Conservation (phyloP, 1,140 invertebrate species). For the Brachionus rubens region DNA sequence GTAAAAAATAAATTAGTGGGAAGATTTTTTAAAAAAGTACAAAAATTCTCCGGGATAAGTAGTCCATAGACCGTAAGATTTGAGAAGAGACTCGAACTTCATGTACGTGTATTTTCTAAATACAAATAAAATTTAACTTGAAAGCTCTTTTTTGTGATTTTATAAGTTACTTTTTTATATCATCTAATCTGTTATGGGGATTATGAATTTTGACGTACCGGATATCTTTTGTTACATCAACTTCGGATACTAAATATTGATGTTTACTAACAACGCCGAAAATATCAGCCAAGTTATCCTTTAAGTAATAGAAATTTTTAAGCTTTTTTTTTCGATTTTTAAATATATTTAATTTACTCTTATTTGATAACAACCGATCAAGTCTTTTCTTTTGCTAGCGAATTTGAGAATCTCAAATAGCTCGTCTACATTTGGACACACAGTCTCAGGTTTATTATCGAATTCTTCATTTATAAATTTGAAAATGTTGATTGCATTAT, state of each 20-base stretch:
- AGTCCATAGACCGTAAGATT: constrained; percentile 14
- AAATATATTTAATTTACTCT: not conserved
- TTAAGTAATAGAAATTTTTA: not conserved
- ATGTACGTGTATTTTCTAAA: not conserved
- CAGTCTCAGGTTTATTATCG: not conserved
- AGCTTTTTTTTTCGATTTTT: not conserved
- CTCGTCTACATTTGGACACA: not conserved
- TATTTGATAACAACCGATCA: constrained; percentile 14
- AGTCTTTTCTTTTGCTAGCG: constrained; percentile 6
- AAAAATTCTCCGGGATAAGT: constrained; percentile 44
- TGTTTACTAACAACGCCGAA: constrained; percentile 14
- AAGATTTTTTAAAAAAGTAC: too few relatives aligned
- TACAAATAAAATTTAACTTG: not conserved
- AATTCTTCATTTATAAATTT: constrained; percentile 19
- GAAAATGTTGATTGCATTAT: not conserved
- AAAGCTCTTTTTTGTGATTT: not conserved
- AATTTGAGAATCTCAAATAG: constrained; percentile 32
- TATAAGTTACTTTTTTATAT: constrained; percentile 15
- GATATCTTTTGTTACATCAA: not conserved
- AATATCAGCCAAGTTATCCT: not conserved
- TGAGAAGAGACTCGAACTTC: constrained; percentile 7
- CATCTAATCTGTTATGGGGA: constrained; percentile 34
- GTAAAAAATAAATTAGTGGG: not conserved
- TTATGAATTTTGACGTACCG: constrained; percentile 20
- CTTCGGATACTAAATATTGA: constrained; percentile 33